Conservation (phyloP, 1,140 invertebrate genomes). For the Tetramorium parvispinum region DNA sequence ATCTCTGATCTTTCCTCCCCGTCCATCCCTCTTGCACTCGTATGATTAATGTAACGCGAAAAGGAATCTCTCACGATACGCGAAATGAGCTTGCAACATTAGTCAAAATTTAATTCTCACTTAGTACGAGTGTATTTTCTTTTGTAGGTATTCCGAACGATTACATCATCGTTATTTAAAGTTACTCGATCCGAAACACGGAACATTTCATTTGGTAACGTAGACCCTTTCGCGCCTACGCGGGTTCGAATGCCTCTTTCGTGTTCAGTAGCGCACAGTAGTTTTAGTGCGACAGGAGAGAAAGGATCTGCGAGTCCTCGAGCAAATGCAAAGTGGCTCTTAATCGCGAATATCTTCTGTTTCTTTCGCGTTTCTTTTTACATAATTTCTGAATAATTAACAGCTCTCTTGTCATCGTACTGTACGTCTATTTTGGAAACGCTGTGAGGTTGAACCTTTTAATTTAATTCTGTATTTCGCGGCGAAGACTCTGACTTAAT, state of each 20-base stretch:
- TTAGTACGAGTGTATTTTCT: not conserved
- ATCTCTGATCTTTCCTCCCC: not conserved
- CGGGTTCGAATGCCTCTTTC: not conserved
- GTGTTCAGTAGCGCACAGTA: not conserved
- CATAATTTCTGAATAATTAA: not conserved
- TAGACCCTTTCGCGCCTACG: not conserved
- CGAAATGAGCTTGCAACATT: not conserved
- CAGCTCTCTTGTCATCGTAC: not conserved
- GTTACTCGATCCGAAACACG: not conserved
- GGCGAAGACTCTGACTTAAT: not conserved
- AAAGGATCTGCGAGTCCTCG: not conserved
- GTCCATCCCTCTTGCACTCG: not conserved
- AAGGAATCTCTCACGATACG: not conserved
- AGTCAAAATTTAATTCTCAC: not conserved
- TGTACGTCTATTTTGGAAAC: not conserved
- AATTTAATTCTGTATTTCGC: not conserved
- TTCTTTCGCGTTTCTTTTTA: not conserved
- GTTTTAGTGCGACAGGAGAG: not conserved
- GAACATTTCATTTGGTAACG: not conserved
- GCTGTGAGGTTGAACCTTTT: not conserved
- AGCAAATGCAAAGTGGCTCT: not conserved
- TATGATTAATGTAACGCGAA: not conserved
- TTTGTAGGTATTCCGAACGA: not conserved
- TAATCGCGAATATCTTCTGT: not conserved
- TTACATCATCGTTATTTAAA: not conserved